Base-by-base conservation (phyloP, 2,113 vertebrate genomes). In the Anhinga anhinga region DNA sequence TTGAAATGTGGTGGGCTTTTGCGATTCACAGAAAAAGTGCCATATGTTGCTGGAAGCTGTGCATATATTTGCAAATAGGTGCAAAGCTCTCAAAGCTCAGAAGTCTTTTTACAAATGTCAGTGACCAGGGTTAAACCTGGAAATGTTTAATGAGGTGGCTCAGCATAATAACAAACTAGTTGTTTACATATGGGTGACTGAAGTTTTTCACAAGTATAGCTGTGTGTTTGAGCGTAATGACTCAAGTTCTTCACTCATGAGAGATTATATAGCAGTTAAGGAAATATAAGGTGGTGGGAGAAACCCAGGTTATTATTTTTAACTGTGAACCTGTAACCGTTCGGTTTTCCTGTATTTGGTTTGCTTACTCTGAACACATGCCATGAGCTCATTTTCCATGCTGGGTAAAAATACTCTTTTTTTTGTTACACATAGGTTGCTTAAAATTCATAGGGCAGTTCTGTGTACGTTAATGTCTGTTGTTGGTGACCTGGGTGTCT, bases 1-100 rank as follows among this genome's bases (percentile, higher is more conserved):
- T 67, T 92, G 70, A 81, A 92, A 45, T 77, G 42, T 74, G 56
- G 29, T 62, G 32, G 79, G 38, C 59, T 62, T 72, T 85, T 94
- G 67, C 65, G 67, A 73, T 77, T 69, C 62, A 58, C 50, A 69
- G 76, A 78, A 76, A 81, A 85, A 76, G n/a, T 52, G 27, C 53
- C 15, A 2, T 85, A 32, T 81, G n/a, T 56, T 82, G 55, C 72
- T 92, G 91, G 55, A 87, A 94, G 52, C 67, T 2, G 3, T 86
- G 47, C 58, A 52, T 82, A 11, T 40, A 45, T 91, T 90, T 92
- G 36, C 49, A 44, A 76, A 88, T 87, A 90, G 22, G 34, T 58
- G 34, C 0, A 0, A 49, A 82, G 19, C 42, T 61, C 38, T 85
- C 7, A 13, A 73, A 87, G 47, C 49, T 88, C 26, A 5, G 0